Evolutionary conservation across 2,797 vertebrate species (phyloP).

Genomic region (Onychomys leucogaster): DNA sequence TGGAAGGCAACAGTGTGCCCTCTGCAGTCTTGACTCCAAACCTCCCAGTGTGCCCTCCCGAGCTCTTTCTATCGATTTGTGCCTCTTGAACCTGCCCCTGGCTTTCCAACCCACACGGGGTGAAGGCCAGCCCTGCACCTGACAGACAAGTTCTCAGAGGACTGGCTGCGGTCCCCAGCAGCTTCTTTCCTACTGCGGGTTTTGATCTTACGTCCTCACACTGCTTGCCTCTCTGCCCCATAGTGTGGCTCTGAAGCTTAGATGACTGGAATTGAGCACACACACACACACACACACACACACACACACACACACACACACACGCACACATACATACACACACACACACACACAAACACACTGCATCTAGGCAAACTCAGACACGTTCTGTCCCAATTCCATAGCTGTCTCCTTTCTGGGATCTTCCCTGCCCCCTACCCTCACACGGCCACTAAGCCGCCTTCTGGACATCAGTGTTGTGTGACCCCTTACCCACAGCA

Average conservation of each 20-base stretch:
- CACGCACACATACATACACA: no score
- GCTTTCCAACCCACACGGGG: fast-evolving
- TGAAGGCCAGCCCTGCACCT: background rate
- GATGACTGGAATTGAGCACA: background rate
- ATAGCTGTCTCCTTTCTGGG: background rate
- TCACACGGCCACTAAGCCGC: background rate
- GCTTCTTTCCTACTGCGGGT: background rate
- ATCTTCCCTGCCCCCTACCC: background rate
- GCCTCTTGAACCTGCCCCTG: background rate
- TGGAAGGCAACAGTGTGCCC: background rate
- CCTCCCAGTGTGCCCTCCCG: no score
- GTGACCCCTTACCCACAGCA: no score
- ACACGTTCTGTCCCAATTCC: background rate
- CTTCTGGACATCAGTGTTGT: background rate
- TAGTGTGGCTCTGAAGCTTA: background rate
- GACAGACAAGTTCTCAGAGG: background rate
- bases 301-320: no score
- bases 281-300: no score
- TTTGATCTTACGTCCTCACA: background rate
- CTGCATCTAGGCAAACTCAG: background rate
- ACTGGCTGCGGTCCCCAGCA: background rate
- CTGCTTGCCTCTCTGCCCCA: background rate
- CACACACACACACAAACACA: no score
- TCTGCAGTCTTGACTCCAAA: background rate
- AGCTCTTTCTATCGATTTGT: background rate